Conservation (phyloP, 2,113 vertebrate species). For the Lampris megalopsis region DNA sequence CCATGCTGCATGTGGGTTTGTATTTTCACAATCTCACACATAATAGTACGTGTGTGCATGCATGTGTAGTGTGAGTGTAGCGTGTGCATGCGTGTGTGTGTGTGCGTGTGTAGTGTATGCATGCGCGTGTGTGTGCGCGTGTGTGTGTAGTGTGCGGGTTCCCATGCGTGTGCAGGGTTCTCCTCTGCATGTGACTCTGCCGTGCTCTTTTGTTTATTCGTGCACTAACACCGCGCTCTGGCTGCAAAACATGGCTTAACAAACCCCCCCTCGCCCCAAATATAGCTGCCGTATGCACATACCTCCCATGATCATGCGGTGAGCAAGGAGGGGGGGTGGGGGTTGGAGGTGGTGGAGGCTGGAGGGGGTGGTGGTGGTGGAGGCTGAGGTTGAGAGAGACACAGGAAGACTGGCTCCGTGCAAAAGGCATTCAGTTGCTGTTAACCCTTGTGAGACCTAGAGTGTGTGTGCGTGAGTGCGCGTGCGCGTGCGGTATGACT, state of each 20-base stretch:
- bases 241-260: slow-evolving; percentile 54
- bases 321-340: neutral
- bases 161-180: slow-evolving; percentile 2
- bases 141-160: neutral
- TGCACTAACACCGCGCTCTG: slow-evolving; percentile 56
- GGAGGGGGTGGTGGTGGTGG: neutral
- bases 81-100: neutral
- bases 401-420: neutral
- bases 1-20: neutral
- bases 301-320: slow-evolving; percentile 51
- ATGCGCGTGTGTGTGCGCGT: neutral
- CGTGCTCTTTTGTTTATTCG: slow-evolving; percentile 43
- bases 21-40: neutral
- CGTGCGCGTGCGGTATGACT: slow-evolving; percentile 29
- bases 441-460: slow-evolving; percentile 47
- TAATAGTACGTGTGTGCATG: neutral
- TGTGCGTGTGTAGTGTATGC: neutral
- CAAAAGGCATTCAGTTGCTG: slow-evolving; percentile 46
- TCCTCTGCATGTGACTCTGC: slow-evolving; percentile 40
- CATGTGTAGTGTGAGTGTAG: neutral
- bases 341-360: neutral
- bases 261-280: slow-evolving; percentile 57
- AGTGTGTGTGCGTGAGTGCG: slow-evolving; percentile 38
- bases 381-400: slow-evolving; percentile 10
- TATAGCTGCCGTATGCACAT: slow-evolving; percentile 57